Conservation (phyloP, 1,140 invertebrate genomes). For the Drosophila asahinai region DNA sequence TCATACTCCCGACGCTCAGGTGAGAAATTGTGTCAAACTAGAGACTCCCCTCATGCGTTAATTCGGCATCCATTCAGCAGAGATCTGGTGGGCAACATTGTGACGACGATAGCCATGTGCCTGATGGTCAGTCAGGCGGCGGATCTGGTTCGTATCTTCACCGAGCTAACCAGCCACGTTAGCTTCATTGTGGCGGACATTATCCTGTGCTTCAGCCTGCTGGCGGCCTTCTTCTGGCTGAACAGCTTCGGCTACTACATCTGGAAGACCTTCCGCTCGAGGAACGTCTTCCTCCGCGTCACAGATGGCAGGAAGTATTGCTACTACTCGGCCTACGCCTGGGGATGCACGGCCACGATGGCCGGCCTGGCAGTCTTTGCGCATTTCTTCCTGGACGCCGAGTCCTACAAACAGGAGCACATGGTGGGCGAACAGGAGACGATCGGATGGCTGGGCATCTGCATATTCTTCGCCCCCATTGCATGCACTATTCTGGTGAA, state of each 20-base stretch:
- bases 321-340: conserved; percentile 93
- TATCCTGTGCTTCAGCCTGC: conserved; percentile 89
- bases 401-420: conserved; percentile 86
- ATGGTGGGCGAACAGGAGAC: conserved; percentile 88
- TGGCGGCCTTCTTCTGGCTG: conserved; percentile 93
- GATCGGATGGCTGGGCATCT: conserved; percentile 91
- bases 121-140: conserved; percentile 91
- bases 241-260: conserved; percentile 94
- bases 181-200: conserved; percentile 92
- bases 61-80: conserved; percentile 77
- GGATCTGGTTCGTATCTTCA: conserved; percentile 91
- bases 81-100: conserved; percentile 93
- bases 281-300: conserved; percentile 92
- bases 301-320: conserved; percentile 94
- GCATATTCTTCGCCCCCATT: conserved; percentile 92
- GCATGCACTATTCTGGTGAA: conserved; percentile 91
- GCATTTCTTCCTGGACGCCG: conserved; percentile 91
- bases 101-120: conserved; percentile 92
- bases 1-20: conserved; percentile 91
- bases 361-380: conserved; percentile 91
- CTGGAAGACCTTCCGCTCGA: conserved; percentile 93
- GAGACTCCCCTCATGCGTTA: conserved; percentile 22
- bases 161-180: conserved; percentile 91
- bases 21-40: conserved; percentile 33
- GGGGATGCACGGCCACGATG: conserved; percentile 90